A percentile compares a stretch with the other conserved stretches of the same genome.
These are phyloP conservation scores for Ariopsis seemanni DNA, from an alignment of 2,113 vertebrate genomes.

Conservation along the genomic window DNA sequence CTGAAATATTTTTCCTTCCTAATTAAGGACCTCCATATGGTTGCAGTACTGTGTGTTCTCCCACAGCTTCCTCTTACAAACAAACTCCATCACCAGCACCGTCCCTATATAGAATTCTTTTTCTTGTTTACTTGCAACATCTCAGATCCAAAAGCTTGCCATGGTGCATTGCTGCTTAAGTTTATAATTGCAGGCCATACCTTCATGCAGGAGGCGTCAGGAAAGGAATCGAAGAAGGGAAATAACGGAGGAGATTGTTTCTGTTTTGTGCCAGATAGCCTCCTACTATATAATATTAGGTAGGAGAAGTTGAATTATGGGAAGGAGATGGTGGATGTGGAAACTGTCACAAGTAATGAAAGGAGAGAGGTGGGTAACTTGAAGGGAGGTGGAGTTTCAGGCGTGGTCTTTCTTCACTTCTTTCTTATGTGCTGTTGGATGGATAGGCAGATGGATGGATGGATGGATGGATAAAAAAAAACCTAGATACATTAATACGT, in stretches of 20 bases:
- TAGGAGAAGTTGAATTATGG: neutral
- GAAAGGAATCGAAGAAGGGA: neutral
- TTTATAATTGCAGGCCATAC: neutral
- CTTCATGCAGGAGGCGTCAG: neutral
- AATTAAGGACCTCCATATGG: conserved; percentile 54
- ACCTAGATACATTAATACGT: no score
- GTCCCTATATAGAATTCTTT: neutral
- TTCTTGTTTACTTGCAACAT: neutral
- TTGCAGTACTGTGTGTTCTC: neutral
- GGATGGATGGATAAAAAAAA: neutral
- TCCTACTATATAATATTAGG: neutral
- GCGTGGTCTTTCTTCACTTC: neutral
- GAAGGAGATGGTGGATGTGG: neutral
- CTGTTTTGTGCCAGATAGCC: neutral
- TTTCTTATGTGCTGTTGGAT: neutral
- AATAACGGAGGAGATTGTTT: no score
- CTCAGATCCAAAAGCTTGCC: neutral
- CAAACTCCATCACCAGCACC: neutral
- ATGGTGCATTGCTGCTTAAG: no score
- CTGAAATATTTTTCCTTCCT: conserved; percentile 60
- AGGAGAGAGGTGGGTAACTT: neutral
- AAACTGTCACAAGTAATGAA: neutral
- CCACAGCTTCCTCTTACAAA: neutral
- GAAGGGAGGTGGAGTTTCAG: neutral
- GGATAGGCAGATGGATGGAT: neutral